Evolutionary conservation across 2,888 invertebrate genomes (phyloP).

Genomic region (Rotaria macrura): DNA sequence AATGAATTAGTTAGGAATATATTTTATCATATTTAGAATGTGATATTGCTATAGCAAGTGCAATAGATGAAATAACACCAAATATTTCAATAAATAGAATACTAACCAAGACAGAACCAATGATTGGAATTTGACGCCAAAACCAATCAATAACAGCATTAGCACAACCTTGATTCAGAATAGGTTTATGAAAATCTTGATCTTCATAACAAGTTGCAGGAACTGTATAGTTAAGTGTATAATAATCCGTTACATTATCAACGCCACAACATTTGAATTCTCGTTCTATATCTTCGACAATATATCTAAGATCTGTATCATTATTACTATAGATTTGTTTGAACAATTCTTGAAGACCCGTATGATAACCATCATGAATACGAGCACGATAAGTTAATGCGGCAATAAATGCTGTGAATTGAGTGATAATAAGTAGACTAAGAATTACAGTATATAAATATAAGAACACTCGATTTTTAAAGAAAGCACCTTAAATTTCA

Average conservation of each 20-base stretch:
- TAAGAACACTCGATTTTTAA: background rate
- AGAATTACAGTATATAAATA: constrained; percentile 4
- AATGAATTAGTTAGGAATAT: background rate
- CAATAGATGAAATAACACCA: background rate
- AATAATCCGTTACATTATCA: background rate
- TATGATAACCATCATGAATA: background rate
- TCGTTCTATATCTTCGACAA: background rate
- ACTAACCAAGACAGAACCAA: background rate
- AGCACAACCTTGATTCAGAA: background rate
- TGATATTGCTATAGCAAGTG: background rate
- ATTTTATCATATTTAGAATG: background rate
- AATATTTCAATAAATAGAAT: background rate
- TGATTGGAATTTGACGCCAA: background rate
- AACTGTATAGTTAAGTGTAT: background rate
- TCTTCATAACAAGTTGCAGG: background rate
- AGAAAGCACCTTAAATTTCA: background rate
- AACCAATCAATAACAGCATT: background rate
- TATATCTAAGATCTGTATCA: background rate
- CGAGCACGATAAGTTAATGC: background rate
- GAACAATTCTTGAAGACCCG: background rate
- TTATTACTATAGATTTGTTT: background rate
- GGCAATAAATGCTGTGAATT: background rate
- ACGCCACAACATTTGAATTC: background rate
- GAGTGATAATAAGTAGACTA: background rate
- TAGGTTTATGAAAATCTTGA: background rate